These are phyloP conservation scores for Columbina picui DNA, from an alignment of 2,113 vertebrate species.

Conservation along the genomic window DNA sequence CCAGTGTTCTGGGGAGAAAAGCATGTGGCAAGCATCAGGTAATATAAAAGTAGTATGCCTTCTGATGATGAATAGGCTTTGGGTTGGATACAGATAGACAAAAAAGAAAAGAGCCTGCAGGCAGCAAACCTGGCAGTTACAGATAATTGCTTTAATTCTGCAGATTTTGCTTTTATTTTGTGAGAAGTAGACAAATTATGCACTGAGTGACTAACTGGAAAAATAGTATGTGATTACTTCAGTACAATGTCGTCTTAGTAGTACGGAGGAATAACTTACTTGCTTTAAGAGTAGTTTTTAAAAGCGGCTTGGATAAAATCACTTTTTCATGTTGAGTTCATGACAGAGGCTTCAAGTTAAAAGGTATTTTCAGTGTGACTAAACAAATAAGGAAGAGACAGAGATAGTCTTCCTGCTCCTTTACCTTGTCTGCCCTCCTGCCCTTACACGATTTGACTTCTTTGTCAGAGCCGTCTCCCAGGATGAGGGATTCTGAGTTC, in stretches of 20 bases:
- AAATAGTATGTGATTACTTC: not conserved
- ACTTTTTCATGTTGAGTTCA: not conserved
- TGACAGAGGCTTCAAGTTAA: not conserved
- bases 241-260: not conserved
- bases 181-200: not conserved
- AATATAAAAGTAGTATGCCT: not conserved
- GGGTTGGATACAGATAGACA: not conserved
- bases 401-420: not conserved
- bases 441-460: not conserved
- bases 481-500: rapidly evolving
- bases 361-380: not conserved
- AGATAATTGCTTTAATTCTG: not conserved
- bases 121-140: not conserved
- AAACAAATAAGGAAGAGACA: not conserved
- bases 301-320: not conserved
- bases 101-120: not conserved
- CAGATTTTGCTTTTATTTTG: not conserved
- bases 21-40: not conserved
- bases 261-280: not conserved
- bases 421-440: not conserved
- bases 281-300: not conserved
- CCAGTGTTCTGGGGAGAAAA: rapidly evolving
- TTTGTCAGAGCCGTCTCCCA: not conserved
- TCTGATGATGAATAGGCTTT: not conserved
- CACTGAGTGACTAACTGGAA: not conserved